These are phyloP conservation scores for Xerus rutilus DNA, from an alignment of 2,797 vertebrate genomes.

Conservation along the genomic window DNA sequence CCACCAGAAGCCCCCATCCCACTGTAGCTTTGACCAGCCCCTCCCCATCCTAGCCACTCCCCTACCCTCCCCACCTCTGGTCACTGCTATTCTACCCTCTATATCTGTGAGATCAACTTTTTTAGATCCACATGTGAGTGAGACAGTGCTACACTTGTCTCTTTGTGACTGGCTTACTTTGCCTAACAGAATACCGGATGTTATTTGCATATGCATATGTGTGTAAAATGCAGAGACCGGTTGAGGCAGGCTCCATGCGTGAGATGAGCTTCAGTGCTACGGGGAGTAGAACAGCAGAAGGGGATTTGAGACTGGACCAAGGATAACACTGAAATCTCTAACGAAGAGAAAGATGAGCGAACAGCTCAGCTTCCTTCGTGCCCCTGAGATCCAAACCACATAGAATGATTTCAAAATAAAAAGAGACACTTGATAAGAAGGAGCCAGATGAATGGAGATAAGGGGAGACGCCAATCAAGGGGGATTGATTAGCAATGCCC, in stretches of 20 bases:
- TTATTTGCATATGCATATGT: rapidly evolving
- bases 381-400: neutral
- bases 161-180: neutral
- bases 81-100: neutral
- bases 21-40: neutral
- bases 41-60: no score
- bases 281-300: rapidly evolving
- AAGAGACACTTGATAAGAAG: neutral
- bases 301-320: no score
- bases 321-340: rapidly evolving
- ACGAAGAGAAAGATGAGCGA: neutral
- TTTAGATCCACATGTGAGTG: neutral
- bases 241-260: rapidly evolving
- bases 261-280: rapidly evolving
- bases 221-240: neutral
- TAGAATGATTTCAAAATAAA: neutral
- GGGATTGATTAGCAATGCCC: rapidly evolving
- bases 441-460: neutral
- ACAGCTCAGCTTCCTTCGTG: rapidly evolving
- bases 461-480: no score
- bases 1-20: neutral
- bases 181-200: neutral
- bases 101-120: neutral
- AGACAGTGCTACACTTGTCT: no score
- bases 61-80: neutral